Conservation (phyloP, 2,888 invertebrate species). For the Megamerina dolium region DNA sequence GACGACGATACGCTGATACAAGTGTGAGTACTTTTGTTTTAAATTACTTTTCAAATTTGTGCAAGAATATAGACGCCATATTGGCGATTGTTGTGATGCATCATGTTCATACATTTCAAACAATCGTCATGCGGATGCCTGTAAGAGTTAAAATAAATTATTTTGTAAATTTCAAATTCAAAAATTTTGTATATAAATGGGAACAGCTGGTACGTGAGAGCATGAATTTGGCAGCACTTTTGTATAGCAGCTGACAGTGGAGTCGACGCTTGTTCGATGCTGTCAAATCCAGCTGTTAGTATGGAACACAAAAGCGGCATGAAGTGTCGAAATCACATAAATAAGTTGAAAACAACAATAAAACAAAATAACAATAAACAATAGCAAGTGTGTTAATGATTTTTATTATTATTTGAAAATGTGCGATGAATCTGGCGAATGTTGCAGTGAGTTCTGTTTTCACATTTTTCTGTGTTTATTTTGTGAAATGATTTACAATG, state of each 20-base stretch:
- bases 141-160: too few species aligned
- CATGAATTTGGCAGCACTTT: constrained; percentile 4
- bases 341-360: background rate
- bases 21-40: background rate
- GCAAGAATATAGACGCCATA: constrained; percentile 3
- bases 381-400: background rate
- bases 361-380: too few species aligned
- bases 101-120: too few species aligned
- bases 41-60: constrained; percentile 1
- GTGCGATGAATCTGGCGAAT: constrained; percentile 19
- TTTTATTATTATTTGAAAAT: constrained; percentile 8
- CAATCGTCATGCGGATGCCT: too few species aligned
- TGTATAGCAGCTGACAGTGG: background rate
- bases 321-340: background rate
- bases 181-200: background rate
- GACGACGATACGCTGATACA: background rate
- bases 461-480: background rate
- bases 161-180: background rate
- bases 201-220: background rate
- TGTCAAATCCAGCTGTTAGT: constrained; percentile 5
- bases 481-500: background rate
- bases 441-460: constrained; percentile 21
- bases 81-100: too few species aligned
- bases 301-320: background rate
- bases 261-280: background rate